These are phyloP conservation scores for Hypena proboscidalis DNA, from an alignment of 2,888 invertebrate genomes.

Conservation along the genomic window DNA sequence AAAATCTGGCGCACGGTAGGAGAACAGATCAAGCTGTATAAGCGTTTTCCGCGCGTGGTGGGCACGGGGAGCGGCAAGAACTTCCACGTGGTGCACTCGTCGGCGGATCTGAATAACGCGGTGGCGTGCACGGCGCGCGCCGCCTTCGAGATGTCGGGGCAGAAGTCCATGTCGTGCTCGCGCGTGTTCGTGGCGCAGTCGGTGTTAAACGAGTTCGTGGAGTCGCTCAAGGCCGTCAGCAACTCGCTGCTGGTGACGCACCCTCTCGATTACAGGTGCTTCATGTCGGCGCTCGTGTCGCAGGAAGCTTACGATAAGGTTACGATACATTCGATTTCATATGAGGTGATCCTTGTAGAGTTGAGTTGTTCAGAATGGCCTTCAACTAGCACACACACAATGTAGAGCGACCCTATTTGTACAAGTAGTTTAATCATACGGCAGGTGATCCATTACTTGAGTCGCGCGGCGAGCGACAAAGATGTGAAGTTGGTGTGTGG, in stretches of 20 bases:
- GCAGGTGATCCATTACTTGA: constrained; percentile 29
- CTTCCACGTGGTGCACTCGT: constrained; percentile 95
- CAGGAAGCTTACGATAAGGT: constrained; percentile 88
- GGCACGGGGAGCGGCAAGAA: constrained; percentile 98
- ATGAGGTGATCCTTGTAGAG: too few species aligned
- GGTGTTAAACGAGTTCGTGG: constrained; percentile 85
- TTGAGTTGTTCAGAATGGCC: too few species aligned
- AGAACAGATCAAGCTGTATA: constrained; percentile 90
- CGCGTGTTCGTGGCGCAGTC: constrained; percentile 95
- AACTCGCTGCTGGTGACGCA: constrained; percentile 92
- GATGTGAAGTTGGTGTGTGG: constrained; percentile 87
- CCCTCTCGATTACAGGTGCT: constrained; percentile 89
- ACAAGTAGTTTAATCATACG: constrained; percentile 69
- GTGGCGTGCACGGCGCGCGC: constrained; percentile 91
- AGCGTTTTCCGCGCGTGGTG: constrained; percentile 93
- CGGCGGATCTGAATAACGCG: constrained; percentile 91
- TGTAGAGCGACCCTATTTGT: too few species aligned
- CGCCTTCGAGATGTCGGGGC: constrained; percentile 96
- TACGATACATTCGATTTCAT: too few species aligned
- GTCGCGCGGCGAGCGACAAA: constrained; percentile 15
- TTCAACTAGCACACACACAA: too few species aligned
- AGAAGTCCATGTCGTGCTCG: constrained; percentile 98
- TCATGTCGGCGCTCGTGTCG: constrained; percentile 96
- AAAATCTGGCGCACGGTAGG: constrained; percentile 94
- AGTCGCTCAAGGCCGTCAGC: constrained; percentile 79